Evolutionary conservation across 2,797 vertebrate species (phyloP), one percentile per base, ranked within the genome.

Genomic region (Diglossa cyanea): DNA sequence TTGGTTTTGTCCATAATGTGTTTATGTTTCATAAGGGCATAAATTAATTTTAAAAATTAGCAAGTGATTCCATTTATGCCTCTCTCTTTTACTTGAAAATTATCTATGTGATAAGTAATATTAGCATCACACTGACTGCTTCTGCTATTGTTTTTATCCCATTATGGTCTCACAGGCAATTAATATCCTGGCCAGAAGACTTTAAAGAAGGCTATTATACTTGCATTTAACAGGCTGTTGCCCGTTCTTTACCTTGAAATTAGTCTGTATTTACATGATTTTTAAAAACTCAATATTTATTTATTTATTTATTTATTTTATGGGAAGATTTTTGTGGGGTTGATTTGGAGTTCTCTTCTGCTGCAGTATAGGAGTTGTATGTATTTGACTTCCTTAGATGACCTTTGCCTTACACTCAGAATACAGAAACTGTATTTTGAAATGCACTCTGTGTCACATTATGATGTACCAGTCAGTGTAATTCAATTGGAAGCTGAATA

Each of bases 311-410:
- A 16, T n/a, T n/a, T n/a, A 35, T 55, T 55, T 33, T 37, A n/a
- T 11, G 30, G 3, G 6, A 17, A 3, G 0, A 7, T 8, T 53
- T 51, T 51, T 2, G 2, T 3, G 10, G 15, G 2, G 3, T 40
- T 3, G 6, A 6, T 42, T 51, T 50, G 20, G 20, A 3, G 3
- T 3, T 48, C 31, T 37, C 33, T n/a, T 28, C 23, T 67, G 24
- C 39, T 67, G 19, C n/a, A 30, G 13, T 17, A 17, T 13, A n/a
- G 18, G 6, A 14, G 25, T 67, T 67, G 48, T 71, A 39, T 61
- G 11, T 50, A 21, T 71, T 91, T 90, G 12, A 19, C 13, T 62
- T 50, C 12, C 17, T 23, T 79, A 33, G 30, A 51, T 67, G 31
- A 17, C 7, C 33, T 72, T 83, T 94, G 18, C 61, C 35, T 78